These are phyloP conservation scores for Xestia sexstrigata DNA, from an alignment of 2,888 invertebrate genomes.

Conservation along the genomic window DNA sequence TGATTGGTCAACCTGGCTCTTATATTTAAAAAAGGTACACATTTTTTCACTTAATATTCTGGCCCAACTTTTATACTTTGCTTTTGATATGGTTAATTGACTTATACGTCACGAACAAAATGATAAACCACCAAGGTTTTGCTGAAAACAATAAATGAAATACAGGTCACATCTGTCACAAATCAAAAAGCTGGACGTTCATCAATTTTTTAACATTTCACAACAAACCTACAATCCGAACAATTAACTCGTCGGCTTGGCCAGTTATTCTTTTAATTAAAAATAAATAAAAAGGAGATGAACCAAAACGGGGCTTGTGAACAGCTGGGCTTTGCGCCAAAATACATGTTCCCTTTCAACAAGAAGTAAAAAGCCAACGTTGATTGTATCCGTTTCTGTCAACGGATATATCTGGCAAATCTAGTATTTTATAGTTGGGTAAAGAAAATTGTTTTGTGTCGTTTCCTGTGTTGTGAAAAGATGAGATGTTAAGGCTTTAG, in stretches of 20 bases:
- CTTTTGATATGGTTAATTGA: neutral
- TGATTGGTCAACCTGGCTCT: neutral
- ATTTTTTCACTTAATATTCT: neutral
- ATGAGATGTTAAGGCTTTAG: neutral
- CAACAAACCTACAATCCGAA: neutral
- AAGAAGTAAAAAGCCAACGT: slow-evolving; percentile 27
- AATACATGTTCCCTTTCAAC: slow-evolving; percentile 31
- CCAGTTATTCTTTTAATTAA: slow-evolving; percentile 45
- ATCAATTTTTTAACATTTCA: slow-evolving; percentile 18
- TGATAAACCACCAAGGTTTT: neutral
- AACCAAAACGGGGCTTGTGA: neutral
- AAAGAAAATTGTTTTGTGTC: neutral
- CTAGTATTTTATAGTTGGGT: slow-evolving; percentile 14
- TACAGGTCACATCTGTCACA: neutral
- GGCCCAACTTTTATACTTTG: neutral
- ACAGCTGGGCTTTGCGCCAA: slow-evolving; percentile 43
- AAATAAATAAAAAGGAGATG: slow-evolving; percentile 32
- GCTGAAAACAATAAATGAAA: slow-evolving; percentile 6
- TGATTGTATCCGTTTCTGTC: slow-evolving; percentile 20
- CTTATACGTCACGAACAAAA: neutral
- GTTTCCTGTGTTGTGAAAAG: slow-evolving; percentile 4
- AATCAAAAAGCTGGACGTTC: neutral
- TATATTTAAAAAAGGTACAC: no score
- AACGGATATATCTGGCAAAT: slow-evolving; percentile 3
- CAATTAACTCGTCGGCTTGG: neutral